Evolutionary conservation across 2,888 invertebrate genomes (phyloP), one percentile per base, ranked within the genome.

Genomic region (Scaptomyza cyrtandrae): DNA sequence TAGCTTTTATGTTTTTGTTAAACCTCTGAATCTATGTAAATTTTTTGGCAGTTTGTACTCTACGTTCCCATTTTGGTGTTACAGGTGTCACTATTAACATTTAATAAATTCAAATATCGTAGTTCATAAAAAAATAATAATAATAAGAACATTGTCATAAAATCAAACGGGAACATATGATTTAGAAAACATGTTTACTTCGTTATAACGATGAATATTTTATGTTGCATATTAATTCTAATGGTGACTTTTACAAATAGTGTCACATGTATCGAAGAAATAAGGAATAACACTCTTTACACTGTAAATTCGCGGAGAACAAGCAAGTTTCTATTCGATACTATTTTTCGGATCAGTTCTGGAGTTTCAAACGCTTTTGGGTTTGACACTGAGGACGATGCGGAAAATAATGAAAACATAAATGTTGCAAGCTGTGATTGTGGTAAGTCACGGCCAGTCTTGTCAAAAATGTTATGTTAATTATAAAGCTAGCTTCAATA

Each of bases 321-420:
- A 7, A 94, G 94, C 73, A 93, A 94, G 90, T 95, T 96, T 91
- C 93, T 96, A 60, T 96, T 96, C 89, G 96, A 96, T 89, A 94
- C 95, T 31, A 93, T 96, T 67, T 95, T 96, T 90, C 95, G 95
- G 11, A 92, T 95, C 73, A 95, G 95, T 86, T 93, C 59, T 77
- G 93, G 91, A 27, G 80, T 92, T 53, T 88, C 89, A 37, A 90
- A 88, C 75, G 90, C 87, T 31, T 92, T 92, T 41, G 91, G 93
- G 46, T 93, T 93, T 54, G 94, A 93, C 10, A 45, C 70, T 58
- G 94, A 94, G 78, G 94, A 93, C 78, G 94, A 94, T 37, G 93
- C 93, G 48, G 94, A 94, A 63, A 94, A 94, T n/a, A 93, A 93
- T 35, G 93, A 94, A 39, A 93, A 93, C 33, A 93, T 93, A 48